Percentiles rank a stretch among this genome's conserved stretches.
Evolutionary conservation across 2,797 vertebrate species (phyloP).

Genomic region (Gadopsis bispinosus): DNA sequence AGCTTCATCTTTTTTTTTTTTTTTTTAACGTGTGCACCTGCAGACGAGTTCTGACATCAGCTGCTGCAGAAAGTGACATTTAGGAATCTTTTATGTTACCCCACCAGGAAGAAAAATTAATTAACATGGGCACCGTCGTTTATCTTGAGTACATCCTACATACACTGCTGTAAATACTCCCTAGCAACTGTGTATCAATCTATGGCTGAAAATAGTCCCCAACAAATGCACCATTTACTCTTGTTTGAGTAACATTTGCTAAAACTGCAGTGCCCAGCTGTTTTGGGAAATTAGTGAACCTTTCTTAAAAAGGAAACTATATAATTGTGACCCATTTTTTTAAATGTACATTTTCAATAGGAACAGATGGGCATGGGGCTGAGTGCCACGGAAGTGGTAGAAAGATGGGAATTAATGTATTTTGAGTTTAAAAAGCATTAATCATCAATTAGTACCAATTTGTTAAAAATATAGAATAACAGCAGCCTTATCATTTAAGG

Average conservation of each 20-base stretch:
- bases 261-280: neutral
- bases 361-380: neutral
- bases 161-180: constrained; percentile 7
- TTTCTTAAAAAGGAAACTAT: neutral
- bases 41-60: neutral
- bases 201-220: constrained; percentile 7
- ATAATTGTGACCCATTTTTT: neutral
- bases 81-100: neutral
- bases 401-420: neutral
- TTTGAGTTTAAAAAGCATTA: neutral
- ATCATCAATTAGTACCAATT: too few relatives aligned
- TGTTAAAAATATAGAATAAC: neutral
- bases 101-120: neutral
- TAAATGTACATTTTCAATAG: neutral
- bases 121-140: neutral
- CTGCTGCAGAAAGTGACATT: neutral
- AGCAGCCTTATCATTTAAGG: neutral
- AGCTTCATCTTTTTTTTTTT: neutral
- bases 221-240: neutral
- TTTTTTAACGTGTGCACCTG: neutral
- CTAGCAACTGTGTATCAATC: neutral
- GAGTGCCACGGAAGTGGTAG: neutral
- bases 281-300: neutral
- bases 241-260: neutral
- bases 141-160: neutral